phyloP scores from a whole-genome alignment of 37 sponge, comb jelly and placozoan species.

The Aplysina aerophoba region DNA sequence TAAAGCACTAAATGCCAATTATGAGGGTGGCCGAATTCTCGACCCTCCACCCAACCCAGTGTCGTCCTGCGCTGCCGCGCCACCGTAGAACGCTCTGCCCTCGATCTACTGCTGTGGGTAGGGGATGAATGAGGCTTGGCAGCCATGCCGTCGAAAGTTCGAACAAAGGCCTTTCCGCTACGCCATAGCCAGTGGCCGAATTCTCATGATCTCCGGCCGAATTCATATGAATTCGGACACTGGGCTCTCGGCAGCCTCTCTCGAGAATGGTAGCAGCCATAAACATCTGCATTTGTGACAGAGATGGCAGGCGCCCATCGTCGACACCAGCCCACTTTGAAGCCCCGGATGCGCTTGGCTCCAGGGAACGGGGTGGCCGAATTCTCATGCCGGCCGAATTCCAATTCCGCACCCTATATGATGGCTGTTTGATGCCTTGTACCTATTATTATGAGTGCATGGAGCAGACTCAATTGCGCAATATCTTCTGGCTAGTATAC shows the following conservation, averaged over 20 bases:
- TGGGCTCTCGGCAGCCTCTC: conserved; percentile 9
- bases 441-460: too few species aligned
- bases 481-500: not conserved
- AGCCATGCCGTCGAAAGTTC: not conserved
- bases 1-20: not conserved
- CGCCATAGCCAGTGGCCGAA: conserved; percentile 17
- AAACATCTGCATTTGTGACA: conserved; percentile 1
- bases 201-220: conserved; percentile 29
- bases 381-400: conserved; percentile 25
- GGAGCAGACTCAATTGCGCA: too few species aligned
- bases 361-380: conserved; percentile 11
- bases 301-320: not conserved
- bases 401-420: conserved; percentile 23
- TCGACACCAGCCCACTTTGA: not conserved
- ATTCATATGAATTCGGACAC: conserved; percentile 27
- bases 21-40: conserved; percentile 30
- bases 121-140: conserved; percentile 5
- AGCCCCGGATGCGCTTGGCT: conserved; percentile 22
- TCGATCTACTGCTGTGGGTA: not conserved
- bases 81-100: not conserved
- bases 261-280: conserved; percentile 1
- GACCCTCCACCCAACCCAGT: not conserved
- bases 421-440: too few species aligned
- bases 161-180: not conserved
- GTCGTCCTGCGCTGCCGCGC: not conserved